Evolutionary conservation across 2,797 vertebrate genomes (phyloP).

Genomic region (Lutjanus campechanus): DNA sequence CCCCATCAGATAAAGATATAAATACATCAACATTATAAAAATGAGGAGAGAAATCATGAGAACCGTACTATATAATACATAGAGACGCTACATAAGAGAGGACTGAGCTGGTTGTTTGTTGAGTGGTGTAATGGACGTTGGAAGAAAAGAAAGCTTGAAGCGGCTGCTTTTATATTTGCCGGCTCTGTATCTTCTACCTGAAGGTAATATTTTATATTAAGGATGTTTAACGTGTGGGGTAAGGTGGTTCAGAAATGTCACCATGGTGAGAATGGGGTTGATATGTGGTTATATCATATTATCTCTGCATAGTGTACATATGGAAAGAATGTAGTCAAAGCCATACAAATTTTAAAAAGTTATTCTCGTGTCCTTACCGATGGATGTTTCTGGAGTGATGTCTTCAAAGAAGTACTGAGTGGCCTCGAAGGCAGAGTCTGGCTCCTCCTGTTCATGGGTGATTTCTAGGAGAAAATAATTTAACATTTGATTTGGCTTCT

Average conservation of each 20-base stretch:
- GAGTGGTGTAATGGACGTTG: no score
- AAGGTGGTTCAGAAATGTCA: not conserved
- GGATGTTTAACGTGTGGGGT: no score
- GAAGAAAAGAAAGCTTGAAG: no score
- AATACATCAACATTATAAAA: no score
- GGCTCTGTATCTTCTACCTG: no score
- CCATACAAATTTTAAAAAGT: not conserved
- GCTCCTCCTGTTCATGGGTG: slow-evolving; percentile 92
- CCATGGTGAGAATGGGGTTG: not conserved
- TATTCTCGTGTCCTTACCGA: slow-evolving; percentile 84
- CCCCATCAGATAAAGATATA: no score
- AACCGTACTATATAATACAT: no score
- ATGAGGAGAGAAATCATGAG: no score
- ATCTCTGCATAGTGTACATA: not conserved
- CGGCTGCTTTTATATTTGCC: no score
- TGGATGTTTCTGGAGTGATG: slow-evolving; percentile 94
- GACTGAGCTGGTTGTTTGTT: no score
- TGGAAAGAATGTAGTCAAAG: not conserved
- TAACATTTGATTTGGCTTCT: not conserved
- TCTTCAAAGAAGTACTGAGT: slow-evolving; percentile 99
- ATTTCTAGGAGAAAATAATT: slow-evolving; percentile 83
- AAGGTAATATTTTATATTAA: no score
- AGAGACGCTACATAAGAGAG: no score
- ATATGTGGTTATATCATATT: not conserved
- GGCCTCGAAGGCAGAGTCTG: slow-evolving; percentile 98